Evolutionary conservation across 2,888 invertebrate genomes (phyloP).

Genomic region (Pteria penguin): DNA sequence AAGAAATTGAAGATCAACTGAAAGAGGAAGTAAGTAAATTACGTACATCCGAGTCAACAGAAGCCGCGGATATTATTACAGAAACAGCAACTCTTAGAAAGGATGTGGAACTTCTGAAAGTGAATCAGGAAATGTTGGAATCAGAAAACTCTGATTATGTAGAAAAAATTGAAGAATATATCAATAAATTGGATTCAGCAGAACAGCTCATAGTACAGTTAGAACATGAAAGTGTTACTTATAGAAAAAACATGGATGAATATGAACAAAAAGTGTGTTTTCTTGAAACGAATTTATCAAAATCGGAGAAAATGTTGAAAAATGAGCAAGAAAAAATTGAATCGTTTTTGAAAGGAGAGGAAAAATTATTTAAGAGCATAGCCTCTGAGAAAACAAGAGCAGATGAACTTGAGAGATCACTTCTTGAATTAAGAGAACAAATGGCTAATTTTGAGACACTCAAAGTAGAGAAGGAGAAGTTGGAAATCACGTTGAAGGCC

Average conservation of each 20-base stretch:
- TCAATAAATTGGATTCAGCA: conserved; percentile 11
- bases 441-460: conserved; percentile 13
- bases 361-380: conserved; percentile 56
- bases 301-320: not conserved
- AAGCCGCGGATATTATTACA: conserved; percentile 28
- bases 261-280: conserved; percentile 58
- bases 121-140: conserved; percentile 23
- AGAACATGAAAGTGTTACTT: not conserved
- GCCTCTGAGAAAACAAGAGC: conserved; percentile 3
- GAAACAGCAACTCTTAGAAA: conserved; percentile 50
- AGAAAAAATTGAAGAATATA: conserved; percentile 51
- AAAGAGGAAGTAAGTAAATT: conserved; percentile 56
- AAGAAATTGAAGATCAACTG: conserved; percentile 61
- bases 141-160: conserved; percentile 61
- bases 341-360: conserved; percentile 53
- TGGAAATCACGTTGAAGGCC: conserved; percentile 6
- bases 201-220: conserved; percentile 14
- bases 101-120: conserved; percentile 48
- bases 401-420: conserved; percentile 50
- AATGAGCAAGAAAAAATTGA: conserved; percentile 59
- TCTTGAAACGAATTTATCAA: conserved; percentile 58
- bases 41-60: conserved; percentile 38
- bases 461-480: conserved; percentile 38
- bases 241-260: not conserved
- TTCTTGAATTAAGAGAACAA: conserved; percentile 31